Evolutionary conservation across 1,140 invertebrate genomes (phyloP), one percentile per base, ranked within the genome.

Genomic region (Drosophila ogumai): DNA sequence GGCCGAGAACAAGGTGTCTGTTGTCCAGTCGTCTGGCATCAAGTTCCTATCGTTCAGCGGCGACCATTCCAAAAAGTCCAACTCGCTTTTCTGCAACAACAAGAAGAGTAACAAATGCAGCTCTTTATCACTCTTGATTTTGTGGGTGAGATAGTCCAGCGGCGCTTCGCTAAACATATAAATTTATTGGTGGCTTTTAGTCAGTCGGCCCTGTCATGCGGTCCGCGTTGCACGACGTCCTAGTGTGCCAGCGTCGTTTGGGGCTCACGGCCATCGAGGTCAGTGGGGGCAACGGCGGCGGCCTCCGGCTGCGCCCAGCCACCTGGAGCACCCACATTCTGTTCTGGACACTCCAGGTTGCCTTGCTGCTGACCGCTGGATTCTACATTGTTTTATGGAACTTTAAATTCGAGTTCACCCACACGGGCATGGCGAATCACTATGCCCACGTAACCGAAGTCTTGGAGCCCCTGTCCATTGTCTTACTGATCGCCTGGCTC

Each of bases 1-100:
- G 47, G 96, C 97, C 55, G 97, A 97, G 92, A 98, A 98, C 38
- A 98, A 94, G 28, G 97, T 98, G 91, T 98, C 97, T 91, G 96
- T 98, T 47, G 92, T 92, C 92, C 90, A 92, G 67, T 92, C 97
- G 93, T 98, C 97, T 73, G 97, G 72, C 86, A 92, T 92, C 46
- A 92, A 88, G 95, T 95, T 97, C 96, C 93, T 95, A 94, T 87
- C 95, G 93, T 93, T 94, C 94, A 92, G 95, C 94, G 95, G 94
- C 86, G 95, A 94, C 94, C 95, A 97, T 93, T 96, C 96, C 87
- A 96, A 92, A 79, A 96, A 95, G 91, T 97, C 96, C 94, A 97
- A 95, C 81, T 96, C 96, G 91, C 96, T 95, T 91, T 97, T 94
- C 96, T 97, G 81, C 10, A 66, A 49, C 10, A n/a, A 36, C 10